Base-by-base conservation (phyloP, 2,797 vertebrate genomes). In the Poliocrania exsul region DNA sequence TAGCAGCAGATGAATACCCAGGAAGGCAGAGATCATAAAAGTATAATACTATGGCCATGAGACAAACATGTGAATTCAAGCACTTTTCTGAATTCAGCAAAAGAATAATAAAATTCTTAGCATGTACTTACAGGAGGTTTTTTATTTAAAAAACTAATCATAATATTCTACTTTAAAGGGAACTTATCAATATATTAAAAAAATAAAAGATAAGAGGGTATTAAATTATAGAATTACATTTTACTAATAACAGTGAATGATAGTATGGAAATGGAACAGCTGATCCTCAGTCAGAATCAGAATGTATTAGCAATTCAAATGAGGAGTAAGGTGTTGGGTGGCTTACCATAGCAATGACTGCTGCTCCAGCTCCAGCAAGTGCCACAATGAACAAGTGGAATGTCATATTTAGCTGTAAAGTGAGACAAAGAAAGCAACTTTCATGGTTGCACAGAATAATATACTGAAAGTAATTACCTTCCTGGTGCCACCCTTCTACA, bases 361-460 rank as follows among this genome's bases (percentile, higher is more conserved):
- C 99, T 42, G 99, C 99, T 97, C 99, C 99, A 57, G 99, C 99
- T 94, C 99, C 99, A 71, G 99, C 99, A 81, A 99, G 98, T 21
- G 99, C 99, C 88, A 99, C 99, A 71, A 99, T 99, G 96, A 99
- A 99, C 97, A 99, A 98, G 98, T 99, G 99, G 97, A 99, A 99
- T 14, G 99, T 99, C 99, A 99, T 99, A 93, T 99, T 99, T 97
- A 99, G 98, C 99, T 99, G 98, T 14, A 96, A 92, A 79, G n/a
- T 16, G 51, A 53, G 60, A 64, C 65, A 95, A 69, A 96, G 50
- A 84, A 90, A 91, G 23, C 25, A 29, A 46, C 31, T 85, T 85
- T 77, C 35, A 81, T 51, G 56, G 17, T 16, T 29, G 33, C 51
- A 35, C 15, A 60, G 20, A 80, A 57, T 40, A 54, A n/a, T 0